A percentile compares a stretch with the other conserved stretches of the same genome.
Evolutionary conservation across 1,140 invertebrate species (phyloP).

Genomic region (Homalodisca vitripennis): DNA sequence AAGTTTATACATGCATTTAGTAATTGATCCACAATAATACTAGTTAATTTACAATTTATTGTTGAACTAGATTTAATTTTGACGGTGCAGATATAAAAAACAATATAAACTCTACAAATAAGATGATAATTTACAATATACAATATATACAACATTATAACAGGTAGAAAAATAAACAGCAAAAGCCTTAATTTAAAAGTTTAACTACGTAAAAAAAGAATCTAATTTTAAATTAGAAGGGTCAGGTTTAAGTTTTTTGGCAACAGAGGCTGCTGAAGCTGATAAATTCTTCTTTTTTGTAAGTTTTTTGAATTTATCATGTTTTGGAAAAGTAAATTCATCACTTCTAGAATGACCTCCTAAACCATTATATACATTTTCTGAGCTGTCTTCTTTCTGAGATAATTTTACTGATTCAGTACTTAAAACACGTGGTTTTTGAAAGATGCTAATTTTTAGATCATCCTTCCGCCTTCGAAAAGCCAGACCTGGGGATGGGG

Average conservation of each 20-base stretch:
- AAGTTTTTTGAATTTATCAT: conserved; percentile 26
- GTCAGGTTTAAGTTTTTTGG: conserved; percentile 21
- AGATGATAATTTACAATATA: too few relatives aligned
- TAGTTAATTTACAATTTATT: too few relatives aligned
- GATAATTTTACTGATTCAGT: not conserved
- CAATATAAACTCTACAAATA: too few relatives aligned
- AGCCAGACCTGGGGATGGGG: not conserved
- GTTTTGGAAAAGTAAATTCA: conserved; percentile 41
- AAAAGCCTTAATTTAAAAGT: too few relatives aligned
- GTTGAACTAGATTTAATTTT: too few relatives aligned
- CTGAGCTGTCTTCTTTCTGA: not conserved
- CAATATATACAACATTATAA: too few relatives aligned
- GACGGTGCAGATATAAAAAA: too few relatives aligned
- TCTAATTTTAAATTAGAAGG: conserved; percentile 4
- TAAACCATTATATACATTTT: conserved; percentile 44
- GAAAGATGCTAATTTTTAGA: not conserved
- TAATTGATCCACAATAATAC: too few relatives aligned
- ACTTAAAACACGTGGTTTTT: not conserved
- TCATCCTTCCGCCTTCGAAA: not conserved
- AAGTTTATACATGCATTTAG: too few relatives aligned
- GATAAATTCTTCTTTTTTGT: conserved; percentile 26
- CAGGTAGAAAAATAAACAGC: too few relatives aligned
- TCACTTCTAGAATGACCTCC: conserved; percentile 47
- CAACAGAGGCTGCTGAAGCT: not conserved
- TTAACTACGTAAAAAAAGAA: conserved; percentile 26